Conservation (phyloP, 2,797 vertebrate genomes). For the Tokudaia muenninki region DNA sequence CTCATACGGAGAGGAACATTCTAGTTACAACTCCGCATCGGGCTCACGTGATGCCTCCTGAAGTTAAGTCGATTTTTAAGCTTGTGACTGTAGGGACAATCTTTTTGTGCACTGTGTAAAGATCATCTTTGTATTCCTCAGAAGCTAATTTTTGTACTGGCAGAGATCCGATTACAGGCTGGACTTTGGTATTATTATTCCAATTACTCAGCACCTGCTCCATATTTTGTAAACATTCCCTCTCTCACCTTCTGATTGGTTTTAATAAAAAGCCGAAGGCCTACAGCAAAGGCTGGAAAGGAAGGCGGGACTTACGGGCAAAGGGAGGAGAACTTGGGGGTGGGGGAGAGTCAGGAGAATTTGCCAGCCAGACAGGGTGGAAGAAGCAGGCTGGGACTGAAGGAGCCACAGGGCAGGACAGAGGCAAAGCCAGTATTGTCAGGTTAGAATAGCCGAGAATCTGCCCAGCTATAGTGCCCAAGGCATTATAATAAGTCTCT, state of each 20-base stretch:
- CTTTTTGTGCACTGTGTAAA: neutral
- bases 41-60: neutral
- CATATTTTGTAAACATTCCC: neutral
- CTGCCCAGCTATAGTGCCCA: neutral
- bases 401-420: neutral
- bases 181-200: neutral
- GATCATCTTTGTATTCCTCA: neutral
- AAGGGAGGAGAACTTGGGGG: neutral
- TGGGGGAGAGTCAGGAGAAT: neutral
- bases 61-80: neutral
- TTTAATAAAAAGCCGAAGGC: neutral
- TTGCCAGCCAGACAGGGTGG: neutral
- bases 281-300: neutral
- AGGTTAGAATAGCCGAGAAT: neutral
- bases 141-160: neutral
- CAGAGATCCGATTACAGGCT: neutral
- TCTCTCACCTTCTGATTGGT: neutral
- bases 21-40: neutral
- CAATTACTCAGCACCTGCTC: neutral
- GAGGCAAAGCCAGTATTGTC: neutral
- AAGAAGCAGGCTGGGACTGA: neutral
- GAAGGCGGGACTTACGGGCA: neutral
- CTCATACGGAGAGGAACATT: neutral
- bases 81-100: neutral
- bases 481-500: no score